These are phyloP conservation scores for Phengaris alcon DNA, from an alignment of 2,888 invertebrate genomes.

Conservation along the genomic window DNA sequence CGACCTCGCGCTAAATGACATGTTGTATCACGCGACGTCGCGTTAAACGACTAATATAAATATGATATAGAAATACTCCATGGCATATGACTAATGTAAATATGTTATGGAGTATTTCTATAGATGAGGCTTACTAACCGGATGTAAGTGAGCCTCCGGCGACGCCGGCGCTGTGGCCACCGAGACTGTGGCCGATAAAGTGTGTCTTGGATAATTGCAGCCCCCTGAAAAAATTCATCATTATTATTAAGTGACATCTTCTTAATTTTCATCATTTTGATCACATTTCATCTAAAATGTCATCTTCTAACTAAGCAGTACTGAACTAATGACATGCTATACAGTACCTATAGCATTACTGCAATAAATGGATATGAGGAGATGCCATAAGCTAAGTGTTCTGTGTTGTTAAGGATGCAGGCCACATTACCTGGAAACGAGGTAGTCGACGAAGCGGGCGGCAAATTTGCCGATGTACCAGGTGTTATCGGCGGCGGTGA, in stretches of 20 bases:
- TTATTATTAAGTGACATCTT: not conserved
- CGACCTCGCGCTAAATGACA: not conserved
- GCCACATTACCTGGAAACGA: slow-evolving; percentile 69
- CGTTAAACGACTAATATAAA: not conserved
- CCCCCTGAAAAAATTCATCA: slow-evolving; percentile 55
- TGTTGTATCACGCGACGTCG: not conserved
- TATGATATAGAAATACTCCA: no score
- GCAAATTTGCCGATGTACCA: slow-evolving; percentile 80
- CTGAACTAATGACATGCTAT: no score
- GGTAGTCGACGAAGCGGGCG: slow-evolving; percentile 79
- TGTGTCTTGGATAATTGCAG: slow-evolving; percentile 77
- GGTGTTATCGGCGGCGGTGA: slow-evolving; percentile 78
- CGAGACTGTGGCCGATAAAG: slow-evolving; percentile 81
- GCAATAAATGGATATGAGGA: no score
- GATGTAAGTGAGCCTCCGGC: slow-evolving; percentile 76
- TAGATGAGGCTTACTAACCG: slow-evolving; percentile 50
- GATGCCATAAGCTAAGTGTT: no score
- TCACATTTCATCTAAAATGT: no score
- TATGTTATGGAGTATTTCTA: no score
- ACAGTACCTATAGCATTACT: no score
- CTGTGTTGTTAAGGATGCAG: no score
- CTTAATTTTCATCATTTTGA: no score
- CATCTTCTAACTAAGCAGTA: no score
- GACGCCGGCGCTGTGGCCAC: slow-evolving; percentile 82
- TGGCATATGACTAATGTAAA: not conserved